phyloP scores from a whole-genome alignment of 2,113 vertebrate species.

The Salminus brasiliensis region DNA sequence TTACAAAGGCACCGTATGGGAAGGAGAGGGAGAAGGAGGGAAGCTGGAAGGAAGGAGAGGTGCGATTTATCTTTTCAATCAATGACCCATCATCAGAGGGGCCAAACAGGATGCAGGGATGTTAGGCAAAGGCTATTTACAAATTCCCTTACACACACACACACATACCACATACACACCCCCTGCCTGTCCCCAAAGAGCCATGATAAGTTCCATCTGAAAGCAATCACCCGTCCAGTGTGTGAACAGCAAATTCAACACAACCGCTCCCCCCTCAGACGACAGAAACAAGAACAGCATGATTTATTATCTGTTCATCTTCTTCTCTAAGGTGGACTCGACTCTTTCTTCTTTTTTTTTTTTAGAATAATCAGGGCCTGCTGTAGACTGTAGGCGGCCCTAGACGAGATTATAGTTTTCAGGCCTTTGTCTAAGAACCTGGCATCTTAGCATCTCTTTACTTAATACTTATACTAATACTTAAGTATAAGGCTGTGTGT shows the following conservation, averaged over 20 bases:
- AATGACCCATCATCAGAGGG: conserved; percentile 40
- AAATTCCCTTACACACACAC: conserved; percentile 23
- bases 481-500: too few species aligned
- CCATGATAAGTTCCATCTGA: conserved; percentile 53
- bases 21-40: conserved; percentile 33
- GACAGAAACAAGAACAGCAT: background rate
- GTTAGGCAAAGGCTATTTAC: conserved; percentile 32
- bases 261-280: background rate
- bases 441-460: too few species aligned
- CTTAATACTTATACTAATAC: too few species aligned
- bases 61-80: conserved; percentile 36
- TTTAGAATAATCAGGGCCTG: background rate
- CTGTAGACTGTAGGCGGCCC: too few species aligned
- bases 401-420: too few species aligned
- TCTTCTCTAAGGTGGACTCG: background rate
- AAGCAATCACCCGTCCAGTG: conserved; percentile 24
- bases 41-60: conserved; percentile 30
- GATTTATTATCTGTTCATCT: background rate
- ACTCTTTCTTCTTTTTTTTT: background rate
- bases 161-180: conserved; percentile 5
- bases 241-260: conserved; percentile 7
- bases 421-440: too few species aligned
- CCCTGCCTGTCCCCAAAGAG: conserved; percentile 21
- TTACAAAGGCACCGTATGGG: conserved; percentile 27
- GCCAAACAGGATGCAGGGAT: conserved; percentile 49